Conservation (phyloP, 2,797 vertebrate genomes). For the Buceros bicornis region DNA sequence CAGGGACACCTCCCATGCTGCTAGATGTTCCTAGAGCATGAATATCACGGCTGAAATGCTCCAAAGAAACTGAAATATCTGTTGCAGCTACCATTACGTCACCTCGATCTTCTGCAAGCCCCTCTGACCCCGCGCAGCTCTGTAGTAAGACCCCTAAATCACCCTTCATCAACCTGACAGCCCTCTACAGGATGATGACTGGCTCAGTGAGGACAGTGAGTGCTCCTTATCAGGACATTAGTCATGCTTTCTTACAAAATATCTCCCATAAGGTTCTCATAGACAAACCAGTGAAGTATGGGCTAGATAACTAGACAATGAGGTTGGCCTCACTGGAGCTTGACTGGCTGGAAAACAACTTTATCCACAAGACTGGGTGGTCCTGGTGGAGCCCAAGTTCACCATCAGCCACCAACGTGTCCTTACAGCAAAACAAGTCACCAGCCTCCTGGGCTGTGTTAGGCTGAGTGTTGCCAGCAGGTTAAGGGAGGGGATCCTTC, state of each 20-base stretch:
- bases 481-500: background rate
- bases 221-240: rapidly evolving
- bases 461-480: background rate
- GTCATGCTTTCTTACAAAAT: background rate
- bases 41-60: background rate
- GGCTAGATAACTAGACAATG: background rate
- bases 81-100: background rate
- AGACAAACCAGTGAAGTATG: background rate
- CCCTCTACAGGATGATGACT: rapidly evolving
- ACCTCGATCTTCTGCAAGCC: background rate
- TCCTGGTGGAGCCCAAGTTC: background rate
- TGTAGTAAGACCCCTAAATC: background rate
- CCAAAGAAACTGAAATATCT: background rate
- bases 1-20: background rate
- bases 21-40: background rate
- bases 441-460: background rate
- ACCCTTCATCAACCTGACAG: background rate
- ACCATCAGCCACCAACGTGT: background rate
- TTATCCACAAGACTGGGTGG: background rate
- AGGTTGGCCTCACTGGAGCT: background rate
- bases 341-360: background rate
- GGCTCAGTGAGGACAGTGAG: background rate
- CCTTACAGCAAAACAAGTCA: background rate
- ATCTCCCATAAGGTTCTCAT: background rate
- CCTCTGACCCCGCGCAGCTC: rapidly evolving